Percentiles rank a stretch among this genome's conserved stretches.
Evolutionary conservation across 2,888 invertebrate species (phyloP).

Genomic region (Microplitis manilae): DNA sequence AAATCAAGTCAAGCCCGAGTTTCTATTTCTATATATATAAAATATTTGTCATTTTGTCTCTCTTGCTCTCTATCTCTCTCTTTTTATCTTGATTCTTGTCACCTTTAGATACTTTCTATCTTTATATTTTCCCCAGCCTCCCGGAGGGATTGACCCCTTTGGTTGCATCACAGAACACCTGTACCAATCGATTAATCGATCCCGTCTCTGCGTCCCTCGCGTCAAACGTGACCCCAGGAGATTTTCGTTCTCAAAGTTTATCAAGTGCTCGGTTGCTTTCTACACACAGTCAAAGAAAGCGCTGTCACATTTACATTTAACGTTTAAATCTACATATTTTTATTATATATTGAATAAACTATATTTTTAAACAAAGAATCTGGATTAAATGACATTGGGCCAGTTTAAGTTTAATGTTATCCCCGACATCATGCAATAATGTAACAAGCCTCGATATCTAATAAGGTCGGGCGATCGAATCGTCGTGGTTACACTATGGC

Average conservation of each 20-base stretch:
- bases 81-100: not conserved
- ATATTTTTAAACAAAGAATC: not conserved
- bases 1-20: not conserved
- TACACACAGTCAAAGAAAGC: not conserved
- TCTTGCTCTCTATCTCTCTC: not conserved
- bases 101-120: conserved; percentile 2
- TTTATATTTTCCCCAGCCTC: not conserved
- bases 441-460: conserved; percentile 47
- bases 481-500: conserved; percentile 36
- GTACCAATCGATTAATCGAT: conserved; percentile 30
- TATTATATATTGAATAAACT: too few relatives aligned
- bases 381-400: not conserved
- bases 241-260: not conserved
- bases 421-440: not conserved
- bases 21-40: not conserved
- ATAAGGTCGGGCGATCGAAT: conserved; percentile 50
- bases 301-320: too few relatives aligned
- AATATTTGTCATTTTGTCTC: not conserved
- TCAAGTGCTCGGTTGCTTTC: not conserved
- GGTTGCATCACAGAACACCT: conserved; percentile 35
- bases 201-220: not conserved
- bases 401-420: not conserved
- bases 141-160: conserved; percentile 20
- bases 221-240: not conserved
- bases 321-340: too few relatives aligned